Base-by-base conservation (phyloP, 2,888 invertebrate genomes). In the Notodonta dromedarius region DNA sequence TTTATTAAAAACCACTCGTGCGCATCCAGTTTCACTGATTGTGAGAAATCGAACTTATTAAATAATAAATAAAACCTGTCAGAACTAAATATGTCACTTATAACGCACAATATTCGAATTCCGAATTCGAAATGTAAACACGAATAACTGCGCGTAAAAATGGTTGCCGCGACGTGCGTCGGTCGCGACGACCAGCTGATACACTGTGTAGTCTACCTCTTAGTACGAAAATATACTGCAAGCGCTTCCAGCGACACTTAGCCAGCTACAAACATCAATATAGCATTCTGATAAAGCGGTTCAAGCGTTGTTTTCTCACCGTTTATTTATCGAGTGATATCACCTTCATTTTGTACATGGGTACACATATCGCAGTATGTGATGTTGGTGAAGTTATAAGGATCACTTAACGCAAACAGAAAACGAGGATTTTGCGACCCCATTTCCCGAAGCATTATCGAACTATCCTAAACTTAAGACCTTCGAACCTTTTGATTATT, bases 11-110 rank as follows among this genome's bases (percentile, higher is more conserved):
- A 62, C 63, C 86, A 88, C 86, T 90, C 86, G 80, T 83, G 89
- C 89, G 88, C 88, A 88, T 90, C 89, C 83, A 85, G 73, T 71
- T 74, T 68, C 70, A 75, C 70, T 80, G 82, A 82, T 81, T 78
- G 73, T 54, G 64, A 65, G 76, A 66, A 58, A 59, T 69, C 59
- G 65, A 61, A 14, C 2, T 40, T 40, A 13, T 55, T 39, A 40
- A 16, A 7, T 2, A 42, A 14, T 13, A 54, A 60, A 58, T 56
- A 59, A 12, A 60, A 54, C 50, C 50, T 50, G 50, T 46, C 56
- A 52, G 48, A 44, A 44, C 24, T 14, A 12, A 71, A 65, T 62
- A 62, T 62, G 62, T 64, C 71, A 75, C 74, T 76, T 70, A 66
- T 64, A 52, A 69, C 73, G 67, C 60, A 55, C 42, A 42, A 16